Evolutionary conservation across 2,888 invertebrate genomes (phyloP), one percentile per base, ranked within the genome.

Genomic region (Meandrusa payeni): DNA sequence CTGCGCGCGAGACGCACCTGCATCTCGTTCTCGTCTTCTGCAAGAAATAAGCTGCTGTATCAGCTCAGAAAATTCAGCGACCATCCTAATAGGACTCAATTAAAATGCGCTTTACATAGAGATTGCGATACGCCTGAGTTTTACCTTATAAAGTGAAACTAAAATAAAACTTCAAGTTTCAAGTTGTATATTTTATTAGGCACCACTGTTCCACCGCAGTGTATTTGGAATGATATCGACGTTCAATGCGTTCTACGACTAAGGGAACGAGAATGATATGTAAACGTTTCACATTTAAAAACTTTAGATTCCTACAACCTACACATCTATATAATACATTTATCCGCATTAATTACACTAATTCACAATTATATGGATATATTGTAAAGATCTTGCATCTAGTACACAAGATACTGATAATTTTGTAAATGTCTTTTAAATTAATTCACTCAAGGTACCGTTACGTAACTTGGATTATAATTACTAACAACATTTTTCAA

Each of bases 11-110:
- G 54, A 15, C 64, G 67, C 58, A 70, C 59, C 56, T 68, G 73
- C 61, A 75, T 64, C 50, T 68, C 62, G 55, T 64, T 64, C 67
- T 76, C 82, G 69, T 85, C 87, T 67, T 76, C 88, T 80, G 80
- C 55, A 80, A 78, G 48, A 54, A 49, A 66, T 48, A 48, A 33
- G 10, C 40, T 47, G 29, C 13, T 48, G 44, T 48, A 41, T 33
- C 12, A 26, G 27, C 31, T 12, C 5, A 23, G 39, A 12, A 41
- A 41, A 46, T 41, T 4, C 2, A 15, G 15, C 15, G 2, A 4
- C 4, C 15, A 4, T 15, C 15, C 2, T 3, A 4, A 4, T 4
- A 15, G 2, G 15, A 15, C 4, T 4, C 15, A 15, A 15, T 15
- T 3, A 15, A 15, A 15, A 3, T 15, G 4, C 4, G 15, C 15